A percentile compares a stretch with the other conserved stretches of the same genome.
Evolutionary conservation across 1,140 invertebrate species (phyloP).

Genomic region (Trichonephila clavipes): DNA sequence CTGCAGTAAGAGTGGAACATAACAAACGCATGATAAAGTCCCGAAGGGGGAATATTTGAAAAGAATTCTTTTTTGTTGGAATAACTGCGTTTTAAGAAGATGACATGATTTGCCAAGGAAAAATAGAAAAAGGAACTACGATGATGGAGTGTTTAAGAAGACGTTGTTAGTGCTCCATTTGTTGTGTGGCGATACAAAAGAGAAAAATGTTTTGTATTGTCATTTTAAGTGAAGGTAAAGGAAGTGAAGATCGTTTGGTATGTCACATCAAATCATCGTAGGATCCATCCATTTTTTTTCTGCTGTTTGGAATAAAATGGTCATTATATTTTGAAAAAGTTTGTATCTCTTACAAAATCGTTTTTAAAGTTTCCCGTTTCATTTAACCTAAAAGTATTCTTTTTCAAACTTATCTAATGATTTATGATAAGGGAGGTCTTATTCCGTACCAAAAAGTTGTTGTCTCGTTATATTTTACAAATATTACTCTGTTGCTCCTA

Average conservation of each 20-base stretch:
- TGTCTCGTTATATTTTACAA: too few relatives aligned
- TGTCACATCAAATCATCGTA: too few relatives aligned
- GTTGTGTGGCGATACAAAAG: not conserved
- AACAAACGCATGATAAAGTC: not conserved
- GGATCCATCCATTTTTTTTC: too few relatives aligned
- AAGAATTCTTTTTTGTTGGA: not conserved
- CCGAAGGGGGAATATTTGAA: not conserved
- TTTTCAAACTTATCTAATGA: too few relatives aligned
- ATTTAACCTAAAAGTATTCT: too few relatives aligned
- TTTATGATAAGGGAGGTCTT: too few relatives aligned
- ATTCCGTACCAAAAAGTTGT: too few relatives aligned
- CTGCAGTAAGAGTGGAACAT: not conserved
- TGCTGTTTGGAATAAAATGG: too few relatives aligned
- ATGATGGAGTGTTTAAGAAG: not conserved
- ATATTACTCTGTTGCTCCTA: too few relatives aligned
- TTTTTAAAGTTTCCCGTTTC: too few relatives aligned
- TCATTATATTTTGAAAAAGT: too few relatives aligned
- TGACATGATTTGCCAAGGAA: not conserved
- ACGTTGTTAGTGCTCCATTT: not conserved
- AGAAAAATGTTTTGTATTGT: not conserved
- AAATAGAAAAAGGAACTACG: not conserved
- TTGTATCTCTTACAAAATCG: too few relatives aligned
- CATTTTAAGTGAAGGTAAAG: not conserved
- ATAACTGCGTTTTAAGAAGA: slow-evolving; percentile 16
- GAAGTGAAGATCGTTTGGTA: not conserved